These are phyloP conservation scores for Macrosteles quadrilineatus DNA, from an alignment of 1,140 invertebrate species.

Conservation along the genomic window DNA sequence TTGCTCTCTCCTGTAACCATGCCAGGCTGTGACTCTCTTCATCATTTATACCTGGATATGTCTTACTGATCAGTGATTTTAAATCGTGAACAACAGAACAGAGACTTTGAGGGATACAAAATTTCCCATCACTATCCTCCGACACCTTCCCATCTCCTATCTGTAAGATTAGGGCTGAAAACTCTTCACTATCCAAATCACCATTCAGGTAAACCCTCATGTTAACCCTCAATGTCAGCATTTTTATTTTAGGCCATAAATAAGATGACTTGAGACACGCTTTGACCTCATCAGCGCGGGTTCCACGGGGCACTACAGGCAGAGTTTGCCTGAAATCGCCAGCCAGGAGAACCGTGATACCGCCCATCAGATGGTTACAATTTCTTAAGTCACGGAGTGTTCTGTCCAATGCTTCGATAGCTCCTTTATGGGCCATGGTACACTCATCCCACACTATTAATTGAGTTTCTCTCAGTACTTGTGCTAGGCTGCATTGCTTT, in stretches of 20 bases:
- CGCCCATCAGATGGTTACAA: conserved; percentile 42
- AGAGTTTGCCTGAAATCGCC: background rate
- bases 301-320: background rate
- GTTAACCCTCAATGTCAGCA: background rate
- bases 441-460: conserved; percentile 43
- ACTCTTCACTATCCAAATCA: background rate
- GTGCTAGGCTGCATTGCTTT: conserved; percentile 37
- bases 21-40: background rate
- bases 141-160: background rate
- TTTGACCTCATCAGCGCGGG: background rate
- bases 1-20: background rate
- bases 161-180: background rate
- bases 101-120: background rate
- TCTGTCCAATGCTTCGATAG: conserved; percentile 41
- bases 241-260: background rate
- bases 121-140: background rate
- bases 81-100: background rate
- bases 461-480: conserved; percentile 41
- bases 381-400: conserved; percentile 40
- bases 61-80: background rate
- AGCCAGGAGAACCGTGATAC: background rate
- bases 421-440: too few species aligned
- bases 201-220: background rate
- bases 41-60: background rate
- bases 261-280: background rate